Evolutionary conservation across 2,888 invertebrate genomes (phyloP).

Genomic region (Priocnemis perturbator): DNA sequence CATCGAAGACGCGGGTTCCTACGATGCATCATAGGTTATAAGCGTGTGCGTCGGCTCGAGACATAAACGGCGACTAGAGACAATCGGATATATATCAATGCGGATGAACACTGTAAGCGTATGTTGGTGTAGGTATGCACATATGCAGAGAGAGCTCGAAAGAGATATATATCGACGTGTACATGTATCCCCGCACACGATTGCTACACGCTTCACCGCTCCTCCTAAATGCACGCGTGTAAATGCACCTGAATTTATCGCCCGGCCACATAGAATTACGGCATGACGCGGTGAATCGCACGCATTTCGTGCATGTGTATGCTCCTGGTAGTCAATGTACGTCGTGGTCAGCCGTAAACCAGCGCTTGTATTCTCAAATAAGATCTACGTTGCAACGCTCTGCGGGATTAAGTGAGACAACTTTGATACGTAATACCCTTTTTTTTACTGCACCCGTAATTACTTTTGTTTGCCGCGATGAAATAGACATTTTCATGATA

Average conservation of each 20-base stretch:
- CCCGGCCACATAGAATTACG: conserved; percentile 20
- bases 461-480: too few species aligned
- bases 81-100: conserved; percentile 15
- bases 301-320: conserved; percentile 15
- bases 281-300: neutral
- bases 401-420: too few species aligned
- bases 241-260: conserved; percentile 34
- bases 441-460: too few species aligned
- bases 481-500: too few species aligned
- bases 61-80: conserved; percentile 1
- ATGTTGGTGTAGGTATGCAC: neutral
- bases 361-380: neutral
- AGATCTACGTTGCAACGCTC: too few species aligned
- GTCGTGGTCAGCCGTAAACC: conserved; percentile 13
- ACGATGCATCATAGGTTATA: too few species aligned
- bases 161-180: neutral
- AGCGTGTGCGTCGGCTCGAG: neutral
- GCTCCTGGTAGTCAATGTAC: conserved; percentile 4
- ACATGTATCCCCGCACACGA: conserved; percentile 5
- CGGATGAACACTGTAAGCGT: neutral
- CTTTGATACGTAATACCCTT: too few species aligned
- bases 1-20: too few species aligned
- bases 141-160: neutral
- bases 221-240: conserved; percentile 13
- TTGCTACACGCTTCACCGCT: conserved; percentile 17